A percentile compares a stretch with the other conserved stretches of the same genome.
Evolutionary conservation across 2,113 vertebrate genomes (phyloP).

Genomic region (Xenopus borealis): DNA sequence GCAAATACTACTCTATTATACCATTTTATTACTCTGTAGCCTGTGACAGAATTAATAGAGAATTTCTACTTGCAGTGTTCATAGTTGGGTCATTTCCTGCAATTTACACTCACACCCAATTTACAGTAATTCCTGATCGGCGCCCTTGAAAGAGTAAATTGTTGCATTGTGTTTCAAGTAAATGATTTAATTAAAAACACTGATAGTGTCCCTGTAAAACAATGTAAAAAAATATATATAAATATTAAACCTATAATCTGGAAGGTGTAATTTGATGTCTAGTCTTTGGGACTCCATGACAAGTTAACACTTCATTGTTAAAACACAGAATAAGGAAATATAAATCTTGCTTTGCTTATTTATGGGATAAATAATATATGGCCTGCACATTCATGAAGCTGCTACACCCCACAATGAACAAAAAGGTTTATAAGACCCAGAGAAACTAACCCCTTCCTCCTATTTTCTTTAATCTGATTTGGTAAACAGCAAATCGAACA

Average conservation of each 20-base stretch:
- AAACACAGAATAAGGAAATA: no score
- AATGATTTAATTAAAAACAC: not conserved
- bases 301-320: not conserved
- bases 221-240: not conserved
- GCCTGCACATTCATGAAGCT: no score
- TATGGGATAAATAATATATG: no score
- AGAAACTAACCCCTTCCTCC: not conserved
- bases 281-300: not conserved
- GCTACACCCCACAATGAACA: no score
- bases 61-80: no score
- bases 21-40: no score
- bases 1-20: no score
- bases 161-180: not conserved
- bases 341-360: no score
- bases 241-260: not conserved
- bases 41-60: no score
- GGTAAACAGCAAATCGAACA: not conserved
- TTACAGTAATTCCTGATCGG: not conserved
- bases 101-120: not conserved
- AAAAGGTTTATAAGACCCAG: not conserved
- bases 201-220: not conserved
- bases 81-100: not conserved
- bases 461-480: not conserved
- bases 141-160: not conserved
- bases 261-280: not conserved